phyloP scores from a whole-genome alignment of 2,113 vertebrate genomes.

The Actenoides hombroni region DNA sequence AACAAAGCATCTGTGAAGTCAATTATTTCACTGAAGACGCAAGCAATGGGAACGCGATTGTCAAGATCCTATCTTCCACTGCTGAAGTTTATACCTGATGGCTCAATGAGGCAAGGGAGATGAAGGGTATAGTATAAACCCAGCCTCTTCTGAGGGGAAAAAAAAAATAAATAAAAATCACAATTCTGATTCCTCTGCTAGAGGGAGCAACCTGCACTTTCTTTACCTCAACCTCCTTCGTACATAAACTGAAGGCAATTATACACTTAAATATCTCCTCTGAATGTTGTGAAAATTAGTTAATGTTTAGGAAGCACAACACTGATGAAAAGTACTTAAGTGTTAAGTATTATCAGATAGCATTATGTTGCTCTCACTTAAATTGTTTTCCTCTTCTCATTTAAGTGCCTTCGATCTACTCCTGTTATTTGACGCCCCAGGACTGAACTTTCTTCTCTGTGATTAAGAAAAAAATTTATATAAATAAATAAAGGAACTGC shows the following conservation, averaged over 20 bases:
- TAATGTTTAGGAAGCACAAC: not conserved
- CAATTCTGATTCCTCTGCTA: not conserved
- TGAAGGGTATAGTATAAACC: not conserved
- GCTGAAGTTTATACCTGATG: not conserved
- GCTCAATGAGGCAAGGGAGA: not conserved
- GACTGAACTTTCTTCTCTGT: not conserved
- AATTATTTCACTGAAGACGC: not conserved
- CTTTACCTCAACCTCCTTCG: not conserved
- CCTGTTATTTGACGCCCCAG: not conserved
- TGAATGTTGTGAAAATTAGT: constrained; percentile 8
- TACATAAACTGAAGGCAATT: constrained; percentile 3
- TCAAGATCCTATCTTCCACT: not conserved
- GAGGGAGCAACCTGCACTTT: not conserved
- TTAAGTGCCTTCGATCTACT: constrained; percentile 4
- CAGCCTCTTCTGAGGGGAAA: not conserved
- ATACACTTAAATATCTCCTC: not conserved
- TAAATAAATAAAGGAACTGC: not conserved
- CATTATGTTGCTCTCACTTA: not conserved
- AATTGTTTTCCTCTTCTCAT: not conserved
- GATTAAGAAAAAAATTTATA: not conserved
- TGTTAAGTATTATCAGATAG: constrained; percentile 1
- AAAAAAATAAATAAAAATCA: not conserved
- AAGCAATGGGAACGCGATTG: not conserved
- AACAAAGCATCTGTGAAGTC: not conserved
- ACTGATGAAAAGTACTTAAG: not conserved